Conservation (phyloP, 2,113 vertebrate species). For the Mirounga angustirostris region DNA sequence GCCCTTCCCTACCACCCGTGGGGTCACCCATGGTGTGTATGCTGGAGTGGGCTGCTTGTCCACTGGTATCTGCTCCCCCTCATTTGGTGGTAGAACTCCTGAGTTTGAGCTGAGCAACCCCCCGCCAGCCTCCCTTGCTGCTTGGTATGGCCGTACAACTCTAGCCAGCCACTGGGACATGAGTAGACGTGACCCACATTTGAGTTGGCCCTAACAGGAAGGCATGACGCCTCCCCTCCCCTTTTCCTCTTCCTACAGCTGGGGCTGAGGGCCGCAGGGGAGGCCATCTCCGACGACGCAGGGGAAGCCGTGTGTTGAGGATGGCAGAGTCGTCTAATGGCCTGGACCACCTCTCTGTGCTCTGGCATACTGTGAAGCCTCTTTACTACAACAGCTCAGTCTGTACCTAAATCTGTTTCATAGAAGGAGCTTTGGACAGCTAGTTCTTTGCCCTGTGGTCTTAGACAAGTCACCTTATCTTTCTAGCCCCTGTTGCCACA, state of each 20-base stretch:
- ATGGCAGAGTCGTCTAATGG: background rate
- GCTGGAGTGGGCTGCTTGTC: background rate
- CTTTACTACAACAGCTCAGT: background rate
- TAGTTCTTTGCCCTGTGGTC: background rate
- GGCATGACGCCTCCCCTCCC: background rate
- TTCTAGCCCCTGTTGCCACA: background rate
- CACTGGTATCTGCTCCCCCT: background rate
- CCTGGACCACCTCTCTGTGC: background rate
- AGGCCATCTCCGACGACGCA: background rate
- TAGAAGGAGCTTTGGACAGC: background rate
- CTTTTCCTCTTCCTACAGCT: background rate
- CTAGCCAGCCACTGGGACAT: background rate
- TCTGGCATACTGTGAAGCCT: background rate
- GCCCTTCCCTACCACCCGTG: background rate
- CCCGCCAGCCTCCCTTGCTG: background rate
- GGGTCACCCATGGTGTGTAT: too few relatives aligned
- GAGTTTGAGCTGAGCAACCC: too few relatives aligned
- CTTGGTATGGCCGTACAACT: background rate
- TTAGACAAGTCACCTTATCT: background rate
- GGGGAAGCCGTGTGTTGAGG: background rate
- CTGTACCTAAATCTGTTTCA: background rate
- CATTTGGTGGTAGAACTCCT: background rate
- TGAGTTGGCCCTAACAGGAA: background rate
- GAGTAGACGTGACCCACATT: background rate
- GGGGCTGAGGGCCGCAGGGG: background rate